These are phyloP conservation scores for Monodelphis domestica DNA, from an alignment of 2,797 vertebrate species.

Conservation along the genomic window DNA sequence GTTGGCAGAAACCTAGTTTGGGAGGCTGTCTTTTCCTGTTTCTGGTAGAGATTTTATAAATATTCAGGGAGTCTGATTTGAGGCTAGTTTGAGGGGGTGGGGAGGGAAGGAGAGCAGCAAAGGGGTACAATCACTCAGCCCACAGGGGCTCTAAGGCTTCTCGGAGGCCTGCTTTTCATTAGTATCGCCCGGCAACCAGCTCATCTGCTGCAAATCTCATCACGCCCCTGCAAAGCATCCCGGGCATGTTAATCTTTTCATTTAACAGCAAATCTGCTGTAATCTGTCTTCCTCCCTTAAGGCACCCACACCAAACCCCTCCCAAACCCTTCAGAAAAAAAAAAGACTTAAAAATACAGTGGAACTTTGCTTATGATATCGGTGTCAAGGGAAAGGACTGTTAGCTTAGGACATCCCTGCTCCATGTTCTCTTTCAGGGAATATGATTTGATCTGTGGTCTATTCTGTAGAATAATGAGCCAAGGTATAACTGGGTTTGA, in stretches of 20 bases:
- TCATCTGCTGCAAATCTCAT: conserved; percentile 86
- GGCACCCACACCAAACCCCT: not conserved
- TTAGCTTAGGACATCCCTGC: not conserved
- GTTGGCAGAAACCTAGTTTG: conserved; percentile 71
- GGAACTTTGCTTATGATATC: conserved; percentile 1
- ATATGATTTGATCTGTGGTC: not conserved
- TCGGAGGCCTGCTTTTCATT: conserved; percentile 86
- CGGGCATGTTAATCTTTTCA: conserved; percentile 78
- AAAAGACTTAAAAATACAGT: not conserved
- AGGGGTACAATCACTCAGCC: conserved; percentile 79
- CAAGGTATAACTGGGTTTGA: too few relatives aligned
- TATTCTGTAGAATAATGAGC: not conserved
- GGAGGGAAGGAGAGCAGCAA: conserved; percentile 60
- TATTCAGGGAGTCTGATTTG: conserved; percentile 78
- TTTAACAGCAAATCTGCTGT: conserved; percentile 81
- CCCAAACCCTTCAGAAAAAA: conserved; percentile 9
- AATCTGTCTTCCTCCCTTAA: conserved; percentile 79
- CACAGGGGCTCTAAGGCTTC: conserved; percentile 72
- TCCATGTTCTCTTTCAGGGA: not conserved
- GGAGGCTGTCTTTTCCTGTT: conserved; percentile 77
- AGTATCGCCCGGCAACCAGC: conserved; percentile 83
- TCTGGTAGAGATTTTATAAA: conserved; percentile 83
- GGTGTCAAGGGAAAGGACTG: not conserved
- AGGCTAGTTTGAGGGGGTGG: conserved; percentile 51
- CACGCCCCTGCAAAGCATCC: conserved; percentile 83